Evolutionary conservation across 2,113 vertebrate species (phyloP), one percentile per base, ranked within the genome.

Genomic region (Hyaena hyaena): DNA sequence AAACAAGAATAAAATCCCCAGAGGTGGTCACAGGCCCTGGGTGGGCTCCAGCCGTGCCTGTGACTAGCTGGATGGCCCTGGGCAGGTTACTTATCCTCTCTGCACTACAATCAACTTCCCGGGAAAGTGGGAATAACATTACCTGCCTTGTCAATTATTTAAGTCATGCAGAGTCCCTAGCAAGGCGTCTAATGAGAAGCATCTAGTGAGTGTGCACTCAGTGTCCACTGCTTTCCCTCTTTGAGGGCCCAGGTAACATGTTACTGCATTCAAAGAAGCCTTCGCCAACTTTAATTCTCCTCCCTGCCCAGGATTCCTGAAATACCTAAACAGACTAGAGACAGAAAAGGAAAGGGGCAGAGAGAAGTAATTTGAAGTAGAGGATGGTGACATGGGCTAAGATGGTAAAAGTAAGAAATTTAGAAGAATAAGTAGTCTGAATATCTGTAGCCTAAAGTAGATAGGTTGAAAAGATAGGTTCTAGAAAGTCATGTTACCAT

Each of bases 261-360:
- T 79, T 81, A 85, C 71, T 45, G 12, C 4, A 4, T 45, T 92
- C 80, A 88, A 93, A 83, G 77, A 50, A n/a, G 88, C 61, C 86
- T 80, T 90, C 28, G 66, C 76, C 33, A 53, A 88, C 58, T 93
- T 91, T 77, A 81, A 16, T 63, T 90, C 80, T 73, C 66, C 68
- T 92, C 94, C 31, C 14, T 55, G 87, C 26, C 81, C 24, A 3
- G 71, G 66, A 96, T 26, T 91, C 65, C 68, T 48, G 35, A 88
- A 76, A 58, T 35, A 81, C 81, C 77, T 35, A 17, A 96, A 55
- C 58, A 90, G 43, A 76, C 53, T 31, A 90, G 8, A 79, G 69
- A 83, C 68, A 48, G 31, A 97, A 93, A 79, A n/a, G n/a, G 26
- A 45, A 91, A 94, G 24, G 48, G 31, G 71, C 65, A 95, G 61